These are phyloP conservation scores for Steatocranus sp. DNA, from an alignment of 2,797 vertebrate species.

Conservation along the genomic window DNA sequence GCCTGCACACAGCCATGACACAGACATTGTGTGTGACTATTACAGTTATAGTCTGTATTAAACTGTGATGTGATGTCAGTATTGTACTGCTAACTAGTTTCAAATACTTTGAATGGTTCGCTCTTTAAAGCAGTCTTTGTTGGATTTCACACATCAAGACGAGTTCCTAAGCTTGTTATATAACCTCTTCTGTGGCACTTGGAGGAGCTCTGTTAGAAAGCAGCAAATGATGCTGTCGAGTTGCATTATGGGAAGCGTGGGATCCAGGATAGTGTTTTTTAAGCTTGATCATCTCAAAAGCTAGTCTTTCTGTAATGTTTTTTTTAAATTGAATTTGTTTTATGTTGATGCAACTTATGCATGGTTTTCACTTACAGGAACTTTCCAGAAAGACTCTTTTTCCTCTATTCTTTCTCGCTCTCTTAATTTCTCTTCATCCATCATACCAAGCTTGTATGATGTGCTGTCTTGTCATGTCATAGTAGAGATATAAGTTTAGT, in stretches of 20 bases:
- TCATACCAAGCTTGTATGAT: not conserved
- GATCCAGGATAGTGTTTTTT: not conserved
- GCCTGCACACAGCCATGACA: too few relatives aligned
- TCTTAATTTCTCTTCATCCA: not conserved
- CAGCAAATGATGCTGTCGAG: not conserved
- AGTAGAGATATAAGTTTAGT: not conserved
- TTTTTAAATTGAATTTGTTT: not conserved
- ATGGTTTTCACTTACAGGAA: not conserved
- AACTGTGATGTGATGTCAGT: not conserved
- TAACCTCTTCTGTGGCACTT: not conserved
- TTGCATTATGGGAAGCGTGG: not conserved
- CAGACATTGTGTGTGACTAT: not conserved
- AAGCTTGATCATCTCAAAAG: not conserved
- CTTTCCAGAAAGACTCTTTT: not conserved
- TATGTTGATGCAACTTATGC: not conserved
- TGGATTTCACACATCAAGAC: not conserved
- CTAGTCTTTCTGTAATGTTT: not conserved
- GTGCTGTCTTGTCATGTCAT: not conserved
- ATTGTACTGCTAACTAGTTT: not conserved
- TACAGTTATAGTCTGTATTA: not conserved
- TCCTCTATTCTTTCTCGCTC: not conserved
- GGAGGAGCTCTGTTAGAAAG: not conserved
- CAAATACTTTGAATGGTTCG: not conserved
- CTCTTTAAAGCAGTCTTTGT: not conserved
- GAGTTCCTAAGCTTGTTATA: not conserved